Conservation (phyloP, 2,113 vertebrate species). For the Apistogramma diplotaenia region DNA sequence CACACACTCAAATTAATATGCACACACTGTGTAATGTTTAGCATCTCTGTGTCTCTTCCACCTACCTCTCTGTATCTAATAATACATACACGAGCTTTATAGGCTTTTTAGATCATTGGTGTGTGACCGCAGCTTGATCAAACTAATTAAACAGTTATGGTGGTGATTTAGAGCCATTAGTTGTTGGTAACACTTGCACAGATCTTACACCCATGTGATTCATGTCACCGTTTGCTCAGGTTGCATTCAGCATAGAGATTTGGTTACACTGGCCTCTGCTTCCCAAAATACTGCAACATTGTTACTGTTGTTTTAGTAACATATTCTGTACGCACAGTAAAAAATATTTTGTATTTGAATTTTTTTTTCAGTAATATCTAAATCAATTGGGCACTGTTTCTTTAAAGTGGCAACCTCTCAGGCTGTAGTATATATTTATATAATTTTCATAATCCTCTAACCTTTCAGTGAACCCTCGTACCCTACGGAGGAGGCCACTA, state of each 20-base stretch:
- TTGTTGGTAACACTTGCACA: slow-evolving; percentile 40
- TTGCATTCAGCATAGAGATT: slow-evolving; percentile 6
- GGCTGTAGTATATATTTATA: background rate
- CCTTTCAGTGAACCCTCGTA: background rate
- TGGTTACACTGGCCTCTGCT: slow-evolving; percentile 13
- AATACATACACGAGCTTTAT: slow-evolving; percentile 2
- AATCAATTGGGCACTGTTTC: background rate
- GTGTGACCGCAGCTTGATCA: slow-evolving; percentile 43
- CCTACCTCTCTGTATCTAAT: background rate
- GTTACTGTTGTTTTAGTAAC: background rate
- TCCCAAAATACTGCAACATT: background rate
- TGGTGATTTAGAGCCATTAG: slow-evolving; percentile 61
- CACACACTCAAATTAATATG: background rate
- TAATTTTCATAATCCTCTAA: background rate
- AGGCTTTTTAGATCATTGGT: slow-evolving; percentile 26
- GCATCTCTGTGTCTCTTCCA: background rate
- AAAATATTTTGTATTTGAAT: background rate
- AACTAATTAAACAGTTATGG: slow-evolving; percentile 67
- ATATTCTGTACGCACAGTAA: background rate
- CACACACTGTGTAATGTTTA: background rate
- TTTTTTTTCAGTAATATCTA: background rate
- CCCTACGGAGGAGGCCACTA: background rate
- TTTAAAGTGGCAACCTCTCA: background rate
- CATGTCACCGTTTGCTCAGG: slow-evolving; percentile 18
- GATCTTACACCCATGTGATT: slow-evolving; percentile 43